Evolutionary conservation across 2,888 invertebrate species (phyloP), one percentile per base, ranked within the genome.

Genomic region (Hyposoter didymator): DNA sequence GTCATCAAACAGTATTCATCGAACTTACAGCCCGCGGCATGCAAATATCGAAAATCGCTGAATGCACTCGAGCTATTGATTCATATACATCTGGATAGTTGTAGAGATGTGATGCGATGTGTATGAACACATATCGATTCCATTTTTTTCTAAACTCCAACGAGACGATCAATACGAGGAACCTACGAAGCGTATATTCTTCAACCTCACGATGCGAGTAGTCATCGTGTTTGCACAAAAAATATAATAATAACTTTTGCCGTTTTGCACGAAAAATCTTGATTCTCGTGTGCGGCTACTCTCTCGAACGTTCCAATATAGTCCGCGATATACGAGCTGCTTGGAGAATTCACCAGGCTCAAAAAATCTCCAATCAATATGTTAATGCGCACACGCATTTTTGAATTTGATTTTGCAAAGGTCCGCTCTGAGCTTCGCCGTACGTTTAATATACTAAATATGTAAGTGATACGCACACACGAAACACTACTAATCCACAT

Each of bases 321-420:
- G n/a, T 32, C n/a, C 12, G 55, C 19, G 14, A 67, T 78, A 45
- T 67, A 39, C 19, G 12, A 72, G 47, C 39, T 32, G 10, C 32
- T 43, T 62, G n/a, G 73, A 35, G 28, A 52, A 76, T 78, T 52
- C 69, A 52, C 32, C 39, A 35, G 62, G 14, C 69, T 59, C 59
- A 39, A 80, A 84, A 73, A 81, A 81, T 88, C 81, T 85, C 69
- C 87, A 88, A 88, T 88, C 88, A 88, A 88, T 88, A 88, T 88
- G 88, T 82, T 88, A 88, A 88, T 87, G 17, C 32, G 8, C 66
- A 64, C 35, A 22, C 32, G 47, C 67, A 66, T 85, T 85, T 78
- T 59, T 47, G 67, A 87, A 87, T 87, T 87, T 84, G 81, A 87
- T 84, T 85, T 84, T 84, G 82, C 74, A 84, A 84, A 82, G 66